Evolutionary conservation across 2,888 invertebrate species (phyloP), one percentile per base, ranked within the genome.

Genomic region (Caenorhabditis japonica): DNA sequence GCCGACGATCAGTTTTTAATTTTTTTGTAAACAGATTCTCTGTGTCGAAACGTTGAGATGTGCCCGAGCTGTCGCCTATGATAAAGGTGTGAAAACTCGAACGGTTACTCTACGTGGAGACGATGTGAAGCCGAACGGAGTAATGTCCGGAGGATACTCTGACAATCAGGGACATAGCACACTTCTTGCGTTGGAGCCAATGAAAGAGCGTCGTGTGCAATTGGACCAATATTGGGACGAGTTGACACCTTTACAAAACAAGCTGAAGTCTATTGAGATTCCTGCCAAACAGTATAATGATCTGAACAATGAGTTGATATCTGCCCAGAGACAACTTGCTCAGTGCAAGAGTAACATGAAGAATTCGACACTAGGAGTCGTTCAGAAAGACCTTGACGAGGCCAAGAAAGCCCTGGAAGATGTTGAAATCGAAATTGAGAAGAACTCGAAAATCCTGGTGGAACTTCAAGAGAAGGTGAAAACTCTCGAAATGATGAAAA

Each of bases 21-120:
- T 59, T 55, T 66, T 25, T n/a, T n/a, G n/a, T n/a, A n/a, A n/a
- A n/a, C 51, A 91, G 44, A 91, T 92, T 46, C 92, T 99, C 79
- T 91, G 97, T 73, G 95, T 95, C 87, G 91, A 91, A 59, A 92
- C 93, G 88, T 91, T 94, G 89, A 91, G 92, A 39, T 90, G 91
- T 25, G 97, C 97, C 27, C 92, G 92, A 88, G 91, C 91, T 88
- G 92, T 96, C 3, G 92, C 94, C 4, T 95, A 93, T 89, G 91
- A 94, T 88, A 90, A 73, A 10, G 64, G 79, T 2, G 74, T 91
- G 33, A 39, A 52, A 13, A 66, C 72, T 60, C 88, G 88, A 53
- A 87, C 88, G 17, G 94, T 97, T 21, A 96, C 97, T 0, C 88
- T 94, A 4, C 94, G 94, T 79, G 99, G 97, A 0, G 97, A 97